Base-by-base conservation (phyloP, 1,140 invertebrate species). In the Geopemphigus sp. region DNA sequence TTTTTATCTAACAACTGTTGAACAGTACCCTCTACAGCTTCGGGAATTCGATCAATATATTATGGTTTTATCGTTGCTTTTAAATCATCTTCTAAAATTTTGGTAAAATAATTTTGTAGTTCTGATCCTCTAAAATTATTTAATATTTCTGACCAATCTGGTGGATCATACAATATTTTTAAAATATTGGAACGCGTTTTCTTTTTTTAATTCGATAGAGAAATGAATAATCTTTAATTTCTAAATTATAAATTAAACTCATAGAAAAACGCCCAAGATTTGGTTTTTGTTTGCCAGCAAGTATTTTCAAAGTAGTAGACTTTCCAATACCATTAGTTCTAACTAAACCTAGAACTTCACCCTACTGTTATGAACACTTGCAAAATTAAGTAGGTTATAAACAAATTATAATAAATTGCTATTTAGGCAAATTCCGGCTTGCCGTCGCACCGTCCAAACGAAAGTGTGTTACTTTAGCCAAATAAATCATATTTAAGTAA, bases 261-360 rank as follows among this genome's bases (percentile, higher is more conserved):
- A 95, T 94, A 84, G 90, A 87, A 86, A 92, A 99, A 85, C 93
- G 90, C 6, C 98, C 98, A 80, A 99, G 88, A 87, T 99, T 99
- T 2, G 98, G 98, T 85, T 99, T 99, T 84, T 98, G 92, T 88
- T 99, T 99, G 57, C 97, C 98, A 82, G 97, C 96, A 50, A 99
- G 88, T 85, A 99, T 99, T 87, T 99, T 99, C 54, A 99, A 86
- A 10, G 98, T 98, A 80, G 98, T 99, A 1, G 98, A 99, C 88
- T 99, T 99, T 47, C 98, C 98, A 87, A 99, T 99, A 89, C 98
- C 98, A 86, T 99, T 99, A 64, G 98, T 99, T 10, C 98, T 98
- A 45, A 99, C 98, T 26, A 99, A 88, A 80, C 98, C 98, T 10
- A 99, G 87, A 0, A 99, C 97, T 89, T 98, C 96, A 29, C 97